These are phyloP conservation scores for Tetragnatha versicolor DNA, from an alignment of 1,140 invertebrate species.

Conservation along the genomic window DNA sequence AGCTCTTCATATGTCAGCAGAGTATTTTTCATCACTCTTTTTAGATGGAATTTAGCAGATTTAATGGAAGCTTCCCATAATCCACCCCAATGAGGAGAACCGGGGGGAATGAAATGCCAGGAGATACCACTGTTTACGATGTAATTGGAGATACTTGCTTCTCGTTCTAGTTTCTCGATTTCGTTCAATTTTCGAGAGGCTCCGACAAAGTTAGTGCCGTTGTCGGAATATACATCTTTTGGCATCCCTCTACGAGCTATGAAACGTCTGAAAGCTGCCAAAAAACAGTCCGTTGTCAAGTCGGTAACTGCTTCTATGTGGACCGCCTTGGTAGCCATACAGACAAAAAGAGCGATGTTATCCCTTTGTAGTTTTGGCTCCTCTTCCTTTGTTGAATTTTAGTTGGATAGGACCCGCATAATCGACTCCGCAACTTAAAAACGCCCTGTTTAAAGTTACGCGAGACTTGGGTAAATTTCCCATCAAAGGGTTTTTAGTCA, in stretches of 20 bases:
- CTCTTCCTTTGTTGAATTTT: conserved; percentile 2
- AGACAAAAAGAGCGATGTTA: not conserved
- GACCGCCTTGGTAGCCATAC: not conserved
- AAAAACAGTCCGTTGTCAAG: not conserved
- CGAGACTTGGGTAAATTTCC: not conserved
- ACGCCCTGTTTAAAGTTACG: too few species aligned
- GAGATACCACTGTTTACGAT: too few species aligned
- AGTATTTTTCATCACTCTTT: conserved; percentile 20
- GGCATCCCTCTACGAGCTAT: not conserved
- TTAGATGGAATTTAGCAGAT: conserved; percentile 57
- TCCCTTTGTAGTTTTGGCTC: conserved; percentile 61
- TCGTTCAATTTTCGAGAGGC: too few species aligned
- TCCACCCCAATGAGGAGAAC: conserved; percentile 62
- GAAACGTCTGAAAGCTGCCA: not conserved
- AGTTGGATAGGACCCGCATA: not conserved
- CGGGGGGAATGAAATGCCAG: conserved; percentile 64
- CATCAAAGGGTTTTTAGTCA: not conserved
- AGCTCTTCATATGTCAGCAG: conserved; percentile 59
- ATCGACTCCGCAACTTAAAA: not conserved
- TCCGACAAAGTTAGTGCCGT: conserved; percentile 9
- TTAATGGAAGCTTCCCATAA: conserved; percentile 53
- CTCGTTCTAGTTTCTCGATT: too few species aligned
- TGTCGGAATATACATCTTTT: not conserved
- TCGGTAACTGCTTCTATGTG: conserved; percentile 1
- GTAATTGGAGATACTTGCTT: too few species aligned